Percentiles rank a stretch among this genome's conserved stretches.
These are phyloP conservation scores for Pteronotus mesoamericanus DNA, from an alignment of 2,797 vertebrate genomes.

Conservation along the genomic window DNA sequence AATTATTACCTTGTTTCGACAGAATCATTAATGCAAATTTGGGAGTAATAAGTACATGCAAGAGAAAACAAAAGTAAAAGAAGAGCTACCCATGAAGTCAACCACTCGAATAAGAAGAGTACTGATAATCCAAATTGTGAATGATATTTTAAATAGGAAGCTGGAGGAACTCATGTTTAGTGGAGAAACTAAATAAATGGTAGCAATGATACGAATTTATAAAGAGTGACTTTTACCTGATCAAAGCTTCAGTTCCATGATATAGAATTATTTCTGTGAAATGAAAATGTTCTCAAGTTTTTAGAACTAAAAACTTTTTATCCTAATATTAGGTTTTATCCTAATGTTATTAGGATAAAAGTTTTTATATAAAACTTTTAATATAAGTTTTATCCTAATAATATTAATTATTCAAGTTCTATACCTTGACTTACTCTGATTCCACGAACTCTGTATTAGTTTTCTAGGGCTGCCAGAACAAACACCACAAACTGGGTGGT, in stretches of 20 bases:
- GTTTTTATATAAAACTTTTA: background rate
- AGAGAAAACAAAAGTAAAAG: background rate
- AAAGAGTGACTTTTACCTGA: background rate
- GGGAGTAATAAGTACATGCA: background rate
- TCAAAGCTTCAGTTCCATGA: background rate
- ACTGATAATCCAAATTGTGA: background rate
- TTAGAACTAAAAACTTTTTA: background rate
- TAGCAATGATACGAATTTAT: background rate
- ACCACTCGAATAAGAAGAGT: background rate
- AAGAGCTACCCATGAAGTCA: background rate
- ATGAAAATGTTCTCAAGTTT: background rate
- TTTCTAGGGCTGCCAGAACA: background rate
- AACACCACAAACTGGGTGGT: background rate
- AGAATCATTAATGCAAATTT: slow-evolving; percentile 10
- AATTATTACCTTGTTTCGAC: background rate
- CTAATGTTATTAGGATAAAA: background rate
- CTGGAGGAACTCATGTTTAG: background rate
- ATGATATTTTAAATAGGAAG: slow-evolving; percentile 29
- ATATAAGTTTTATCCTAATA: background rate
- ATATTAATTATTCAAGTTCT: background rate
- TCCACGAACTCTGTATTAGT: background rate
- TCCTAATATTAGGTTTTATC: background rate
- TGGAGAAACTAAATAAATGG: background rate
- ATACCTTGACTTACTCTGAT: background rate
- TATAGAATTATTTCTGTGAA: background rate